A percentile compares a stretch with the other conserved stretches of the same genome.
phyloP scores from a whole-genome alignment of 2,888 invertebrate genomes.

The Tiliacea aurago region DNA sequence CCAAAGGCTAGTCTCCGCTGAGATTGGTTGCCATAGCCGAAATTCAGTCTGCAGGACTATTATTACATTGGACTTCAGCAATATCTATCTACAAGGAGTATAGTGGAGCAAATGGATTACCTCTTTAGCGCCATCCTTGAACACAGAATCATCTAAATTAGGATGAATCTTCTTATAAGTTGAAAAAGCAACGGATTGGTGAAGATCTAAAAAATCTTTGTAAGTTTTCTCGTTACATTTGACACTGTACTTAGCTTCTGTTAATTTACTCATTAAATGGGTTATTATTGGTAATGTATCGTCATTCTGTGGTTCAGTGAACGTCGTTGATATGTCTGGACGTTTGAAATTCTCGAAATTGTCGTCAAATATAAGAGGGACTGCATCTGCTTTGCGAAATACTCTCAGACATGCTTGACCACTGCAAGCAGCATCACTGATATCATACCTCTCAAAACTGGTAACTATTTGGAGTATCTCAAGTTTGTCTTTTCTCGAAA shows the following conservation, averaged over 20 bases:
- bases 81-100: background rate
- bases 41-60: too few species aligned
- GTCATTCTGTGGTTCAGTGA: conserved; percentile 43
- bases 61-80: background rate
- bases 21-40: too few species aligned
- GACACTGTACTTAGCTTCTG: conserved; percentile 78
- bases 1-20: too few species aligned
- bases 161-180: conserved; percentile 73
- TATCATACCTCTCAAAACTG: conserved; percentile 74
- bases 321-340: conserved; percentile 50
- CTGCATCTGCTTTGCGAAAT: conserved; percentile 76
- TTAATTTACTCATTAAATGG: conserved; percentile 78
- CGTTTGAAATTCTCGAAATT: conserved; percentile 74
- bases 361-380: conserved; percentile 82
- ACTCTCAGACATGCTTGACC: conserved; percentile 78
- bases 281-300: conserved; percentile 72
- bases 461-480: conserved; percentile 69
- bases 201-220: conserved; percentile 73
- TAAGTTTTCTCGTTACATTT: conserved; percentile 76
- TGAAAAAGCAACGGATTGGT: conserved; percentile 76
- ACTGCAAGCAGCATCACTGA: conserved; percentile 73
- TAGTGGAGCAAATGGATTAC: conserved; percentile 62
- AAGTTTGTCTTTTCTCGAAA: conserved; percentile 73
- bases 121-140: conserved; percentile 67
- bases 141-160: conserved; percentile 70